phyloP scores from a whole-genome alignment of 1,140 invertebrate genomes.

The Pentalonia nigronervosa region DNA sequence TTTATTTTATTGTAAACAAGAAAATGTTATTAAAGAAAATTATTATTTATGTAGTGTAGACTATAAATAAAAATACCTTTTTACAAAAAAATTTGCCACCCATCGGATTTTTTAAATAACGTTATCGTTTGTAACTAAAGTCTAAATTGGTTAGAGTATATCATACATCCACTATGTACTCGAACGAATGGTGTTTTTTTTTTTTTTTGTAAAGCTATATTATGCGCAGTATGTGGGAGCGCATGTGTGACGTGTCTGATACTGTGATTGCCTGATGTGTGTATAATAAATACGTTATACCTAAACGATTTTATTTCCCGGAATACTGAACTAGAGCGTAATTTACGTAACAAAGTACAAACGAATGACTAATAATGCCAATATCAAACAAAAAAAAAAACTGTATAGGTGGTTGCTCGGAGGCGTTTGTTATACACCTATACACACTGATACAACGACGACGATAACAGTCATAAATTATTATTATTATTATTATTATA shows the following conservation, averaged over 20 bases:
- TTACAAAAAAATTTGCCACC: too few species aligned
- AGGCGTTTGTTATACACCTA: not conserved
- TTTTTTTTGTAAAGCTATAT: not conserved
- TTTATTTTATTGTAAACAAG: too few species aligned
- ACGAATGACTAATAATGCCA: not conserved
- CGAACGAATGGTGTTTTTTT: not conserved
- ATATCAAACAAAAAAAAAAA: not conserved
- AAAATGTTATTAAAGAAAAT: not conserved
- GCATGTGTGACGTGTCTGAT: not conserved
- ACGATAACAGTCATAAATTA: not conserved
- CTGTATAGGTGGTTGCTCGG: not conserved
- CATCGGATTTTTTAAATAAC: too few species aligned
- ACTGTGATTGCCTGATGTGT: not conserved
- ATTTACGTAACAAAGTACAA: slow-evolving; percentile 8
- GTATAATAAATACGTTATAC: not conserved
- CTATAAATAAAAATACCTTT: too few species aligned
- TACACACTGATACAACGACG: not conserved
- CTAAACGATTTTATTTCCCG: not conserved
- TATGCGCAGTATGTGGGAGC: not conserved
- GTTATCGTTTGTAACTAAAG: too few species aligned
- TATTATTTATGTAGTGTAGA: not conserved
- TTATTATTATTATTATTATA: not conserved
- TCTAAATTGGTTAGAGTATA: not conserved
- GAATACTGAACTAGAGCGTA: not conserved
- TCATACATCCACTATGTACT: not conserved